Base-by-base conservation (phyloP, 2,888 invertebrate genomes). In the Lottia gigantea region DNA sequence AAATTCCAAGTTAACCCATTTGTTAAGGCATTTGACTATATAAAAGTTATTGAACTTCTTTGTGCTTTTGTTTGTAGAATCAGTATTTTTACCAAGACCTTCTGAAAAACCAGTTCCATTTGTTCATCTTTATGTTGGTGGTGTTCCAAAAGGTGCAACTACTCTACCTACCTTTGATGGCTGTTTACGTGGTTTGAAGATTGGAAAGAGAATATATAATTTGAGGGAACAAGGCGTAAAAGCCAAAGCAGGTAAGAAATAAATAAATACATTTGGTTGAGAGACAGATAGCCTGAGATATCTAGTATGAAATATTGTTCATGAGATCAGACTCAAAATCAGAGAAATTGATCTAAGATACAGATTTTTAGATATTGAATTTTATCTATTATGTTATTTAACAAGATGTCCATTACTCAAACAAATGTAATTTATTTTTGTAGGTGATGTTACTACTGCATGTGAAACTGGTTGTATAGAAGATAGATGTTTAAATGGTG, bases 181-280 rank as follows among this genome's bases (percentile, higher is more conserved):
- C 15, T 85, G 85, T 73, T 73, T 85, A 7, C 72, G 84, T 26
- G 85, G 85, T 1, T 71, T 84, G 40, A 82, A 83, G 46, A 78
- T 83, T 11, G 83, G 83, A 19, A 69, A 76, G 8, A 69, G 64
- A 46, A 75, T 82, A 16, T 77, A 83, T 46, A 69, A 75, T 46
- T 73, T 84, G 11, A 73, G 74, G 31, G 68, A 78, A 25, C 61
- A 55, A 11, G 66, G 46, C 19, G 45, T 63, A 16, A 66, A 64
- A 8, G 68, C 75, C 66, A 74, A 67, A 19, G 68, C 76, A 67
- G 75, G 82, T 81, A 73, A 40, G 65, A 55, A 23, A 25, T 8
- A 16, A 26, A 16, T 55, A 26, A 62, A 0, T 15, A 55, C 15
- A 62, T 46, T 40, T 31, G 2, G 2, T 31, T 3, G 31, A 31